A percentile compares a stretch with the other conserved stretches of the same genome.
Conservation (phyloP, 2,113 vertebrate species). For the Leucopternis melanops region DNA sequence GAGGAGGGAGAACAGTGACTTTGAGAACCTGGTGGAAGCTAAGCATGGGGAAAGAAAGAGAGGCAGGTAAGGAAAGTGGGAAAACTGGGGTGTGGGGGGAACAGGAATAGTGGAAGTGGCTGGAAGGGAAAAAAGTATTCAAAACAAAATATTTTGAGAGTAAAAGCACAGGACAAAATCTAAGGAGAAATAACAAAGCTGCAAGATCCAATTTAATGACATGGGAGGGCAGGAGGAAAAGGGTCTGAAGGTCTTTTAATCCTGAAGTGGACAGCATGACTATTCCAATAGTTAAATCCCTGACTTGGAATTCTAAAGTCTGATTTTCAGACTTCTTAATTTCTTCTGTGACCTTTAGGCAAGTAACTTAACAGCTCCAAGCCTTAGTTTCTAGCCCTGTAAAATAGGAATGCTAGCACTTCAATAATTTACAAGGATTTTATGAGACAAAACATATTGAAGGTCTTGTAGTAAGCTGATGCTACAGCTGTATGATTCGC, state of each 20-base stretch:
- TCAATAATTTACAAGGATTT: background rate
- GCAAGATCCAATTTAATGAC: background rate
- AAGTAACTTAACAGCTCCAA: background rate
- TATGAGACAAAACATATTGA: background rate
- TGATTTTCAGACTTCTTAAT: background rate
- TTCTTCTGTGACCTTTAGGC: background rate
- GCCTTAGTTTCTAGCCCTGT: background rate
- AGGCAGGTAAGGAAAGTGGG: background rate
- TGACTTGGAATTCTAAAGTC: background rate
- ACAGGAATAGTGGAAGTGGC: background rate
- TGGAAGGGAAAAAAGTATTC: background rate
- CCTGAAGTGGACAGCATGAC: background rate
- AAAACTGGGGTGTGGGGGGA: rapidly evolving
- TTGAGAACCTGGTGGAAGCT: background rate
- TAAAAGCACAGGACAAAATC: background rate
- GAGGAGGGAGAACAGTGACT: background rate
- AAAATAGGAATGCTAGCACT: background rate
- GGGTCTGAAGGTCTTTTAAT: background rate
- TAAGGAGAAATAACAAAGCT: background rate
- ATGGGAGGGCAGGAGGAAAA: background rate
- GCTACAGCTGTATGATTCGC: background rate
- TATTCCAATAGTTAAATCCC: background rate
- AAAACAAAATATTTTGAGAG: background rate
- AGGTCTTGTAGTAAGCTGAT: background rate
- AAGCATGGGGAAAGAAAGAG: background rate